Base-by-base conservation (phyloP, 2,113 vertebrate genomes). In the Prunella fulvescens region DNA sequence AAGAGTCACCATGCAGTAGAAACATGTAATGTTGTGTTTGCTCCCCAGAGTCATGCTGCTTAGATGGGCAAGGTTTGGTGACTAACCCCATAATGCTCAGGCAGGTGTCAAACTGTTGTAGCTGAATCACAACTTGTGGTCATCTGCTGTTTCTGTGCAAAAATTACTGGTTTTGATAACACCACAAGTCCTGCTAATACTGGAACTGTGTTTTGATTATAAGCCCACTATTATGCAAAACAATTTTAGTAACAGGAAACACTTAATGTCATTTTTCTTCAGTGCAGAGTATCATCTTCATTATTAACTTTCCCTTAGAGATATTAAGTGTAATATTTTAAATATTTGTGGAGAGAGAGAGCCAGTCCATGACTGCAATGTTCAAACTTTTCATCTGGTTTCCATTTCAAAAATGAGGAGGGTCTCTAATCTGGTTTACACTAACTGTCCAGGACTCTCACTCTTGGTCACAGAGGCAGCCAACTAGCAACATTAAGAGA, bases 261-360 rank as follows among this genome's bases (percentile, higher is more conserved):
- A 71, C 29, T 92, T 88, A 84, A 65, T 62, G 50, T 54, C 16
- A 51, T 90, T 95, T 96, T 95, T 95, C 48, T 89, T 85, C 62
- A 47, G 12, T 65, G n/a, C 26, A 44, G 42, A n/a, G 14, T 42
- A 82, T 57, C 70, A 50, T 92, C 79, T 82, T 88, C 42, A 81
- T 92, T 88, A 86, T 88, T 93, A 86, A 86, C 79, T 88, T 90
- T 77, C 67, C 76, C 67, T 93, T 62, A 47, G 82, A 95, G 76
- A 81, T 90, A 88, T 57, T 83, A 40, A 74, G 57, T 76, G 53
- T 45, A 72, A 76, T 89, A 95, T 79, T 97, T 95, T 50, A 89
- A 93, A 93, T 95, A 91, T 91, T 8, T 95, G 78, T 37, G 80
- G 80, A 77, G 50, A 61, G 13, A 92, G 16, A 61, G 13, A 92